A percentile compares a stretch with the other conserved stretches of the same genome.
phyloP scores from a whole-genome alignment of 2,113 vertebrate species.

The human region GRCh38 chr2:19225001-19225500 shows the following conservation, averaged over 20 bases:
- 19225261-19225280: conserved; percentile 78
- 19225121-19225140: conserved; percentile 80
- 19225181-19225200: conserved; percentile 66
- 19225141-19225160: conserved; percentile 80
- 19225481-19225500: neutral
- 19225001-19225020: conserved; percentile 83
- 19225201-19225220: conserved; percentile 75
- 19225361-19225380: conserved; percentile 35
- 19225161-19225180: conserved; percentile 76
- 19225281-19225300: conserved; percentile 65
- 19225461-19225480: neutral
- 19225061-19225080: conserved; percentile 78
- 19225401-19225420: conserved; percentile 47
- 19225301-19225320: conserved; percentile 77
- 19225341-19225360: neutral
- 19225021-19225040: conserved; percentile 80
- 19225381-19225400: neutral
- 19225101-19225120: conserved; percentile 79
- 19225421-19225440: neutral
- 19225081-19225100: conserved; percentile 75
- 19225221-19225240: conserved; percentile 70
- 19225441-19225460: neutral
- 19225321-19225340: conserved; percentile 73
- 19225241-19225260: conserved; percentile 76
- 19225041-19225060: conserved; percentile 69